Conservation (phyloP, 2,113 vertebrate species). For the Miniopterus natalensis region DNA sequence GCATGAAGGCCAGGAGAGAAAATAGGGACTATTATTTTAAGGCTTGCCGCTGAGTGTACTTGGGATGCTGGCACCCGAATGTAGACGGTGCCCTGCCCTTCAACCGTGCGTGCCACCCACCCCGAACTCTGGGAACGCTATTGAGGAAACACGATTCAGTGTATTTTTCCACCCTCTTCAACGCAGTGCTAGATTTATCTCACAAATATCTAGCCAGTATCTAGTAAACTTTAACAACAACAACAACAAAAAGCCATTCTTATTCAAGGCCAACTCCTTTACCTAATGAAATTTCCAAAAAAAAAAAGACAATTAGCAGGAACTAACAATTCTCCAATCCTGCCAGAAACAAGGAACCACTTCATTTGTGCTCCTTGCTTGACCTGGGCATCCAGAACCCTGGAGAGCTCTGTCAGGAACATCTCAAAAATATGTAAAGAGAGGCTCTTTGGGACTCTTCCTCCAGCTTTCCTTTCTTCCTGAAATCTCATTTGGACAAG, state of each 20-base stretch:
- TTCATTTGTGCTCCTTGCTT: not conserved
- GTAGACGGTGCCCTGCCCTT: no score
- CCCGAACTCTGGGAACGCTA: not conserved
- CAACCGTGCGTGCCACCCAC: not conserved
- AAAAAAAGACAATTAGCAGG: not conserved
- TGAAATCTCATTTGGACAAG: not conserved
- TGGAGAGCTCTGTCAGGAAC: no score
- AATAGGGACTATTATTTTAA: not conserved
- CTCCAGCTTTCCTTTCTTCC: not conserved
- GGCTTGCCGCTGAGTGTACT: no score
- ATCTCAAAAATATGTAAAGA: not conserved
- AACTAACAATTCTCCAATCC: not conserved
- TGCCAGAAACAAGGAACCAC: not conserved
- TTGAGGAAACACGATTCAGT: not conserved
- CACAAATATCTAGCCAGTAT: not conserved
- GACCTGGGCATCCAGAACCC: not conserved
- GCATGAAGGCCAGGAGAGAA: not conserved
- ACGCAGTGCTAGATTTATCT: not conserved
- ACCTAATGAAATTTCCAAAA: not conserved
- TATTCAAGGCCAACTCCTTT: not conserved
- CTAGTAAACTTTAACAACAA: not conserved
- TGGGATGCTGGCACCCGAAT: no score
- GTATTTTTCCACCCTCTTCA: not conserved
- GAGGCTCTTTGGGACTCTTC: not conserved
- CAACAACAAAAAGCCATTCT: not conserved